A percentile compares a stretch with the other conserved stretches of the same genome.
Evolutionary conservation across 1,140 invertebrate genomes (phyloP).

Genomic region (Cherax destructor): DNA sequence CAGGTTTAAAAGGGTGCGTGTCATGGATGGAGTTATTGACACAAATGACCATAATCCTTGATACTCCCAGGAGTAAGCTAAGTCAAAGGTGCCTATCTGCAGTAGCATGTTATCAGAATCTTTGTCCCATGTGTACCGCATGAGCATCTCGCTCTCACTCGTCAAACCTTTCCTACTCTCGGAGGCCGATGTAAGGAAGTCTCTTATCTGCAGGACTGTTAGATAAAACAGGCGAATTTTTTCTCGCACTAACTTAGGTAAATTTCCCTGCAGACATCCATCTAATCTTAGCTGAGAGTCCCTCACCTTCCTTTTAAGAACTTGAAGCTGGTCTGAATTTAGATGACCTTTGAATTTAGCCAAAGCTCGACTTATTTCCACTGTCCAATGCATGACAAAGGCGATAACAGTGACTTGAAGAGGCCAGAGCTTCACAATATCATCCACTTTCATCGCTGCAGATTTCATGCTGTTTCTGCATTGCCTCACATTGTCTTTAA

Average conservation of each 20-base stretch:
- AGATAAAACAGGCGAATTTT: constrained; percentile 60
- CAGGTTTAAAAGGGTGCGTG: constrained; percentile 22
- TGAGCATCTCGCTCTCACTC: constrained; percentile 37
- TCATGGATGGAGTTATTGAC: constrained; percentile 40
- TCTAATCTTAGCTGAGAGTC: constrained; percentile 57
- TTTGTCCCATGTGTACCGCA: constrained; percentile 56
- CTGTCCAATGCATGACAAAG: constrained; percentile 46
- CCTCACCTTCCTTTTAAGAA: constrained; percentile 49
- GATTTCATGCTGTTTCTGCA: constrained; percentile 64
- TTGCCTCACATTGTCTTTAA: constrained; percentile 61
- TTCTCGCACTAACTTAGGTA: constrained; percentile 55
- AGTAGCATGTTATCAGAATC: constrained; percentile 65
- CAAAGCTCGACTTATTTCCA: constrained; percentile 58
- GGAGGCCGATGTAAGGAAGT: constrained; percentile 40
- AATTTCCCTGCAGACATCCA: constrained; percentile 54
- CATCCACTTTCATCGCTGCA: constrained; percentile 59
- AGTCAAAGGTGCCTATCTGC: constrained; percentile 33
- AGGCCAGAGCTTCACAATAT: constrained; percentile 61
- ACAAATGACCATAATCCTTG: constrained; percentile 52
- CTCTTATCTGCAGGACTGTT: constrained; percentile 59
- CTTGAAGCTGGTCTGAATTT: constrained; percentile 49
- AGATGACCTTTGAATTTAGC: constrained; percentile 56
- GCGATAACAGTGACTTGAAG: constrained; percentile 56
- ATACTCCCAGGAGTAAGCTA: constrained; percentile 67
- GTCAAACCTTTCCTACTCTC: constrained; percentile 46